These are phyloP conservation scores for Notodonta dromedarius DNA, from an alignment of 2,888 invertebrate species.

Conservation along the genomic window DNA sequence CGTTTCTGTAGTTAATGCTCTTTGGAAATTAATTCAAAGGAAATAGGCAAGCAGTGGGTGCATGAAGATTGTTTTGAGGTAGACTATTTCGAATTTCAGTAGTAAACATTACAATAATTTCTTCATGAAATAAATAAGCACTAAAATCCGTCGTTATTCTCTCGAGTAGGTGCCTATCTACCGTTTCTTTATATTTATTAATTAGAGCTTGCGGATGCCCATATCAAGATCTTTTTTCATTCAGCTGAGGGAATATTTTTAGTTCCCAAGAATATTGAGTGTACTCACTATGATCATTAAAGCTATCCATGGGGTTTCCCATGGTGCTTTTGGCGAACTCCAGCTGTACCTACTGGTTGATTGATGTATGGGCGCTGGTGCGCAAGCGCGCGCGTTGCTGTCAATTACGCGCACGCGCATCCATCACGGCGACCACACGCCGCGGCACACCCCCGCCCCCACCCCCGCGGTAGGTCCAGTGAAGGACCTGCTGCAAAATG, in stretches of 20 bases:
- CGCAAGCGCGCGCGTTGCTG: conserved; percentile 43
- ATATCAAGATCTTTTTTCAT: no score
- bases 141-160: no score
- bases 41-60: no score
- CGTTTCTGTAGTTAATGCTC: neutral
- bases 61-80: no score
- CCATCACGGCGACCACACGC: conserved; percentile 30
- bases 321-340: neutral
- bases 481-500: neutral
- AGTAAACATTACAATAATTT: no score
- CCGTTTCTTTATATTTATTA: no score
- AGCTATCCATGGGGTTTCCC: neutral
- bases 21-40: neutral
- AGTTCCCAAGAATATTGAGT: neutral
- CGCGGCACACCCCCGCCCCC: conserved; percentile 15
- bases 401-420: conserved; percentile 58
- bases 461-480: neutral
- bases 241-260: no score
- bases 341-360: conserved; percentile 23
- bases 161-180: no score
- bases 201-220: no score
- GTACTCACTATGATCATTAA: neutral
- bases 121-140: no score
- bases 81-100: no score
- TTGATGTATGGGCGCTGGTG: conserved; percentile 34